A percentile compares a stretch with the other conserved stretches of the same genome.
These are phyloP conservation scores for Petromus typicus DNA, from an alignment of 2,113 vertebrate species.

Conservation along the genomic window DNA sequence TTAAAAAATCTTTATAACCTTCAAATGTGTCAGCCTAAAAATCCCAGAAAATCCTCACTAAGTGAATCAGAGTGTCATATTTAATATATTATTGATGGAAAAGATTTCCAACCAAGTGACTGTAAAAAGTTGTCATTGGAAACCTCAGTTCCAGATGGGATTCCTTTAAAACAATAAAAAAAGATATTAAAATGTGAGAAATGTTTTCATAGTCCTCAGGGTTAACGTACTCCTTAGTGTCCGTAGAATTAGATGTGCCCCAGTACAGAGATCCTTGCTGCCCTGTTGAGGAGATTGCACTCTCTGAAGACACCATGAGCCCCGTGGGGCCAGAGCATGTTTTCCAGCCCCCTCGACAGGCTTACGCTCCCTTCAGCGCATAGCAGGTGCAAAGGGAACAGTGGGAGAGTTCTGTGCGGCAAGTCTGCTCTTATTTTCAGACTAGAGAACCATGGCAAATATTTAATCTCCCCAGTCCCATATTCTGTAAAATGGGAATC, in stretches of 20 bases:
- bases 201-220: not conserved
- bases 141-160: not conserved
- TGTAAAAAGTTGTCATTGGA: not conserved
- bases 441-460: not conserved
- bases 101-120: not conserved
- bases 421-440: not conserved
- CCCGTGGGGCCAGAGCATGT: not conserved
- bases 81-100: not conserved
- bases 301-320: not conserved
- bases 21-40: not conserved
- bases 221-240: not conserved
- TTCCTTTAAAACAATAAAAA: not conserved
- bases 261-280: not conserved
- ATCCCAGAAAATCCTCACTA: not conserved
- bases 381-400: not conserved
- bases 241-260: not conserved
- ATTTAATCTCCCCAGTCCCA: not conserved
- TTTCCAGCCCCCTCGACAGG: not conserved
- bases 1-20: slow-evolving; percentile 14
- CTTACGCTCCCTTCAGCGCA: not conserved
- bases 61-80: not conserved
- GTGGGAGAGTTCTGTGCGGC: not conserved
- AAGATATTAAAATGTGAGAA: not conserved
- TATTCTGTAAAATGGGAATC: not conserved
- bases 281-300: too few relatives aligned